phyloP scores from a whole-genome alignment of 2,113 vertebrate species.

The Paracanthobrama guichenoti region DNA sequence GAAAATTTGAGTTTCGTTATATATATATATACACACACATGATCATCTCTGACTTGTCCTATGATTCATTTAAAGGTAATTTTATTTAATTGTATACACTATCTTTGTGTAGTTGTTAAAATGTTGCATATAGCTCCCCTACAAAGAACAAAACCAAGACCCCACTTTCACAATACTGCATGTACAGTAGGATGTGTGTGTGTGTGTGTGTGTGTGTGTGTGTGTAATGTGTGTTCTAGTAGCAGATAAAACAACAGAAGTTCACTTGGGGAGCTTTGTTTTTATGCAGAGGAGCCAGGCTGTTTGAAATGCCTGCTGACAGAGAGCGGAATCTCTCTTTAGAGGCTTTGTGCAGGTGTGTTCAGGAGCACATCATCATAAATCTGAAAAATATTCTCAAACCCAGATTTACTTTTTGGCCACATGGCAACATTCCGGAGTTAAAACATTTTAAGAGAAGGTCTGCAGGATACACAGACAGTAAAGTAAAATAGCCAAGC shows the following conservation, averaged over 20 bases:
- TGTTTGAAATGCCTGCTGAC: constrained; percentile 41
- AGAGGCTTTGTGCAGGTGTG: constrained; percentile 51
- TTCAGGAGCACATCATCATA: constrained; percentile 60
- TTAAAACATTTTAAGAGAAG: constrained; percentile 16
- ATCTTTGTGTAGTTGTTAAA: constrained; percentile 2
- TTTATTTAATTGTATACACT: constrained; percentile 8
- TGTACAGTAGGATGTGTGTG: not conserved
- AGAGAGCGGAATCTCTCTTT: constrained; percentile 49
- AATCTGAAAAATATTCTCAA: constrained; percentile 48
- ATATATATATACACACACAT: too few relatives aligned
- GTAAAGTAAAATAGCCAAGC: constrained; percentile 3
- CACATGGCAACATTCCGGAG: constrained; percentile 58
- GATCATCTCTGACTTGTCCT: not conserved
- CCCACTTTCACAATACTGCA: not conserved
- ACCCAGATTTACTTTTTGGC: constrained; percentile 63
- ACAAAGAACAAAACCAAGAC: not conserved
- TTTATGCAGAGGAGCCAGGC: not conserved
- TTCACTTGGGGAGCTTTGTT: constrained; percentile 38
- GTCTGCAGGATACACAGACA: not conserved
- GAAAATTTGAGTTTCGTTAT: not conserved
- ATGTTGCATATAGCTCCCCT: not conserved
- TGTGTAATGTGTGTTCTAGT: not conserved
- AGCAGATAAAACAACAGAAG: constrained; percentile 23
- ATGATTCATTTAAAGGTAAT: not conserved
- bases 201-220: too few relatives aligned